Evolutionary conservation across 2,113 vertebrate species (phyloP).

Genomic region (Myocastor coypus): DNA sequence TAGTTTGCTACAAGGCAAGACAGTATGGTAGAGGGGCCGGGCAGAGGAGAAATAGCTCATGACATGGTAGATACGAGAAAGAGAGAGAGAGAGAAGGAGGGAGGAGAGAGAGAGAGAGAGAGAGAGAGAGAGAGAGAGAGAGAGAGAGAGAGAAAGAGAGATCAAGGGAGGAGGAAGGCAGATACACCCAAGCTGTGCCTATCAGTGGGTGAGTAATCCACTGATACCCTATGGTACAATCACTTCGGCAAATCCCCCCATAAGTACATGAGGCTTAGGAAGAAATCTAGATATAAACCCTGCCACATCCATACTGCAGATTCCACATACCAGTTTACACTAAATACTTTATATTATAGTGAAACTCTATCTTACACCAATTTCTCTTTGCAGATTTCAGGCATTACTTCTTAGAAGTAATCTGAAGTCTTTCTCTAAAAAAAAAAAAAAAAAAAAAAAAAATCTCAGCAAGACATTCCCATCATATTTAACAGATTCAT

Average conservation of each 20-base stretch:
- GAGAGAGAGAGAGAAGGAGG: too few species aligned
- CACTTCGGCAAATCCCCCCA: not conserved
- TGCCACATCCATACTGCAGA: not conserved
- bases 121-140: not conserved
- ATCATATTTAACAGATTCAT: not conserved
- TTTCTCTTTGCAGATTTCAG: not conserved
- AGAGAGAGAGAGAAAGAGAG: too few species aligned
- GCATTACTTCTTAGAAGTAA: constrained; percentile 21
- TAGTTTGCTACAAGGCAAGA: not conserved
- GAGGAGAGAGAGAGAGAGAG: too few species aligned
- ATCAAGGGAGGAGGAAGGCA: not conserved
- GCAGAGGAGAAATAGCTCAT: not conserved
- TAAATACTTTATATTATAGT: not conserved
- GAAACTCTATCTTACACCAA: not conserved
- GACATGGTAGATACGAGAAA: too few species aligned
- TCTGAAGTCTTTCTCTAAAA: not conserved
- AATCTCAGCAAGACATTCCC: not conserved
- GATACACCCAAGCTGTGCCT: not conserved
- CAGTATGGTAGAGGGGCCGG: not conserved
- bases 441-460: not conserved
- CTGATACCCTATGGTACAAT: not conserved
- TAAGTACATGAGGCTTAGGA: not conserved
- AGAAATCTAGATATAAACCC: not conserved
- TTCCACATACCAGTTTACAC: not conserved
- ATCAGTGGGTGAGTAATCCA: not conserved